Evolutionary conservation across 1,140 invertebrate genomes (phyloP).

Genomic region (Lepidurus arcticus): DNA sequence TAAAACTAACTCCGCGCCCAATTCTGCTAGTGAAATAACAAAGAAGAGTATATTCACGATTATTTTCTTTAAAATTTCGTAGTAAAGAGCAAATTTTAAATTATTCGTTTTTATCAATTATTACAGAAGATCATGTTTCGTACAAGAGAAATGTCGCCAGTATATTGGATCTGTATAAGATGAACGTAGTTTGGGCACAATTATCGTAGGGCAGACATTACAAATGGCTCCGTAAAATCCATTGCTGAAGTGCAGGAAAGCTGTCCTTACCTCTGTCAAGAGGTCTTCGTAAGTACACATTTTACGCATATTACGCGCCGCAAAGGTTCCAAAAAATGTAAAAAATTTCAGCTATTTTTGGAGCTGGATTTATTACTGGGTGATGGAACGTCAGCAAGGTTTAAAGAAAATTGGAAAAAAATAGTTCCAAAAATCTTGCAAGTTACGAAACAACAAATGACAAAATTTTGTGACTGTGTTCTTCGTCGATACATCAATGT

Average conservation of each 20-base stretch:
- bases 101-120: background rate
- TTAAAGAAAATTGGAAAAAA: too few relatives aligned
- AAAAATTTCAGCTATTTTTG: too few relatives aligned
- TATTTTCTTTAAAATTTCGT: background rate
- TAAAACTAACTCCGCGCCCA: background rate
- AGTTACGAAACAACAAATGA: background rate
- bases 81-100: background rate
- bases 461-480: background rate
- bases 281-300: too few relatives aligned
- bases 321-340: too few relatives aligned
- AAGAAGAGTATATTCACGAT: background rate
- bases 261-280: too few relatives aligned
- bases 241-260: constrained; percentile 5
- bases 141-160: background rate
- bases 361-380: too few relatives aligned
- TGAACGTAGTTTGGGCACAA: background rate
- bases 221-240: background rate
- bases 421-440: too few relatives aligned
- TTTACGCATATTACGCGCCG: too few relatives aligned
- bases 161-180: background rate
- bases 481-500: background rate
- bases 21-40: background rate
- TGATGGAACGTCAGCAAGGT: too few relatives aligned
- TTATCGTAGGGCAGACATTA: background rate
- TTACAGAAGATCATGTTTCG: background rate